phyloP scores from a whole-genome alignment of 2,797 vertebrate species.

The Jordanella pulchra region DNA sequence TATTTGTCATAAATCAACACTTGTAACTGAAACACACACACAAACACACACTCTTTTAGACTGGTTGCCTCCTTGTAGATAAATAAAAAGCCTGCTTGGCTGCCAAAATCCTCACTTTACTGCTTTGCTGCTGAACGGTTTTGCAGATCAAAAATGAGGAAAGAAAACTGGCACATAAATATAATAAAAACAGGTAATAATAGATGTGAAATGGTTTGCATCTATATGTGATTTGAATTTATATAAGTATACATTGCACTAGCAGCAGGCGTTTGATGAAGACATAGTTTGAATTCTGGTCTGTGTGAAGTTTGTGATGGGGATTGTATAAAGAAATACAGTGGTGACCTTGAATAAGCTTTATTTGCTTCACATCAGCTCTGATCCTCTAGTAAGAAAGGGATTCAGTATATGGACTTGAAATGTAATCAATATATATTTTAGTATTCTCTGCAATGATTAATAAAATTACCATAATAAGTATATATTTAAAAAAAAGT shows the following conservation, averaged over 20 bases:
- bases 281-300: slow-evolving; percentile 51
- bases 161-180: slow-evolving; percentile 25
- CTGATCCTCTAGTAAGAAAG: not conserved
- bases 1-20: slow-evolving; percentile 37
- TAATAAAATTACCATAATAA: not conserved
- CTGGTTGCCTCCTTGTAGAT: not conserved
- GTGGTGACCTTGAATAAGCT: not conserved
- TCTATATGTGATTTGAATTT: slow-evolving; percentile 45
- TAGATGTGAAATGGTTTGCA: slow-evolving; percentile 32
- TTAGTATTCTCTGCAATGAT: not conserved
- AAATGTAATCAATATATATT: not conserved
- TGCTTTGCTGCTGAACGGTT: slow-evolving; percentile 13
- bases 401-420: not conserved
- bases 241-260: slow-evolving; percentile 57
- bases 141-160: slow-evolving; percentile 46
- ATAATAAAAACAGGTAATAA: slow-evolving; percentile 5
- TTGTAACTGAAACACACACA: not conserved
- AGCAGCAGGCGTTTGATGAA: slow-evolving; percentile 66
- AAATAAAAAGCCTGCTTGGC: slow-evolving; percentile 2
- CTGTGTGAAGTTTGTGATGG: slow-evolving; percentile 23
- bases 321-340: slow-evolving; percentile 23
- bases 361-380: not conserved
- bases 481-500: too few relatives aligned
- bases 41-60: slow-evolving; percentile 6
- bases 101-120: slow-evolving; percentile 17